These are phyloP conservation scores for Meloidogyne exigua DNA, from an alignment of 1,140 invertebrate species.

Conservation along the genomic window DNA sequence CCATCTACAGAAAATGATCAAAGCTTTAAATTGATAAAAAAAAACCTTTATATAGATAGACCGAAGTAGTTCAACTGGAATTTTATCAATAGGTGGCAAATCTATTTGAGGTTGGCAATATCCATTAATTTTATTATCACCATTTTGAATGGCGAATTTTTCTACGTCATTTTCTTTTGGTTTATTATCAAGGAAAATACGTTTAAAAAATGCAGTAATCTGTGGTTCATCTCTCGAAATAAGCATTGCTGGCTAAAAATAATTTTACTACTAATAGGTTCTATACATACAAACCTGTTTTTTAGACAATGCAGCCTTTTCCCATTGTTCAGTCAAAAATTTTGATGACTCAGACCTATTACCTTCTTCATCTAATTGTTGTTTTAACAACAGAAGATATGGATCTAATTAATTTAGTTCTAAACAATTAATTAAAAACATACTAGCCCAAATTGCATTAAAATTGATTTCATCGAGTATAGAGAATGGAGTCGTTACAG, in stretches of 20 bases:
- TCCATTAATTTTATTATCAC: background rate
- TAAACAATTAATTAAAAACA: constrained; percentile 15
- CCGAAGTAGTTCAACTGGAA: constrained; percentile 29
- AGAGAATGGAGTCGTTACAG: constrained; percentile 46
- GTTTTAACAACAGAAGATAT: constrained; percentile 45
- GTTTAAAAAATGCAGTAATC: constrained; percentile 9
- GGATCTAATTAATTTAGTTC: constrained; percentile 36
- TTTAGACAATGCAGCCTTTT: constrained; percentile 31
- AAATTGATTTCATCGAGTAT: constrained; percentile 50
- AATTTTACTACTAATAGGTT: background rate
- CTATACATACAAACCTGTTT: constrained; percentile 4
- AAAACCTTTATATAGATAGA: constrained; percentile 30
- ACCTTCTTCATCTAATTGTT: constrained; percentile 28
- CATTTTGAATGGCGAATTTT: background rate
- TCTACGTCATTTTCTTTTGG: background rate
- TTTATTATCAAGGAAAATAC: constrained; percentile 2
- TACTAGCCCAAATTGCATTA: constrained; percentile 55
- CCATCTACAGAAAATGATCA: constrained; percentile 11
- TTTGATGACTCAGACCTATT: constrained; percentile 20
- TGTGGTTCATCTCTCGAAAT: constrained; percentile 22
- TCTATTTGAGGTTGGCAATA: background rate
- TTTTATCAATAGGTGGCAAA: constrained; percentile 18
- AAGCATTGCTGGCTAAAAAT: constrained; percentile 11
- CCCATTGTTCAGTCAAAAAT: constrained; percentile 23
- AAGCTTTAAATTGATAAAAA: background rate